Percentiles rank a stretch among this genome's conserved stretches.
These are phyloP conservation scores for Drosophila nigromelanica DNA, from an alignment of 1,140 invertebrate genomes.

Conservation along the genomic window DNA sequence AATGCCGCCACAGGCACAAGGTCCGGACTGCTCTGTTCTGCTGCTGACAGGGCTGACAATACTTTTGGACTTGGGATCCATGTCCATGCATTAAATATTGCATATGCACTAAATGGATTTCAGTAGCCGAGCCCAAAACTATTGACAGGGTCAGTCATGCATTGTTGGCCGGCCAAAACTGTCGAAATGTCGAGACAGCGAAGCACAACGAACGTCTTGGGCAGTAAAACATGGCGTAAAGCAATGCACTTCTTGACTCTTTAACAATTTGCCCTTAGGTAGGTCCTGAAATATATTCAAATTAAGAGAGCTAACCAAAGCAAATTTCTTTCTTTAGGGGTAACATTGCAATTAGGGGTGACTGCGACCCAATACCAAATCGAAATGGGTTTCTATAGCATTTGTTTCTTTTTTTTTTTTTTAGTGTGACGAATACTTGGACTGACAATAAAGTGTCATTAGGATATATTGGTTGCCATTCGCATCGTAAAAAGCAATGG, in stretches of 20 bases:
- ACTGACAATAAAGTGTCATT: constrained; percentile 64
- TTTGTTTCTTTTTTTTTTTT: constrained; percentile 19
- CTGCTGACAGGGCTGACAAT: constrained; percentile 56
- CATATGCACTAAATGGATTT: constrained; percentile 75
- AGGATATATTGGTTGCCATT: constrained; percentile 58
- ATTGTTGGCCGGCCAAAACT: constrained; percentile 77
- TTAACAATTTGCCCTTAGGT: constrained; percentile 15
- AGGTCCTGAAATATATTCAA: constrained; percentile 8
- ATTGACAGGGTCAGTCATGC: constrained; percentile 81
- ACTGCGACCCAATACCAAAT: constrained; percentile 16
- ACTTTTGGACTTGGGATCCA: constrained; percentile 66
- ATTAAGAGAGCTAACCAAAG: constrained; percentile 10
- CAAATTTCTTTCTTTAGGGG: constrained; percentile 7
- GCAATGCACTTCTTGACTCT: neutral
- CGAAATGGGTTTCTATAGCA: constrained; percentile 9
- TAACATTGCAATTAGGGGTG: constrained; percentile 38
- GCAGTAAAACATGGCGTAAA: constrained; percentile 11
- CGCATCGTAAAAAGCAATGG: constrained; percentile 66
- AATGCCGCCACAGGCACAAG: constrained; percentile 54
- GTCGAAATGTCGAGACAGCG: constrained; percentile 59
- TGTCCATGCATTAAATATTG: constrained; percentile 76
- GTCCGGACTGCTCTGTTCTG: neutral
- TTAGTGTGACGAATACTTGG: constrained; percentile 67
- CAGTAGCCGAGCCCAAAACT: constrained; percentile 26
- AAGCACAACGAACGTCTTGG: constrained; percentile 31